Percentiles rank a stretch among this genome's conserved stretches.
phyloP scores from a whole-genome alignment of 2,113 vertebrate species.

The Heloderma charlesbogerti region DNA sequence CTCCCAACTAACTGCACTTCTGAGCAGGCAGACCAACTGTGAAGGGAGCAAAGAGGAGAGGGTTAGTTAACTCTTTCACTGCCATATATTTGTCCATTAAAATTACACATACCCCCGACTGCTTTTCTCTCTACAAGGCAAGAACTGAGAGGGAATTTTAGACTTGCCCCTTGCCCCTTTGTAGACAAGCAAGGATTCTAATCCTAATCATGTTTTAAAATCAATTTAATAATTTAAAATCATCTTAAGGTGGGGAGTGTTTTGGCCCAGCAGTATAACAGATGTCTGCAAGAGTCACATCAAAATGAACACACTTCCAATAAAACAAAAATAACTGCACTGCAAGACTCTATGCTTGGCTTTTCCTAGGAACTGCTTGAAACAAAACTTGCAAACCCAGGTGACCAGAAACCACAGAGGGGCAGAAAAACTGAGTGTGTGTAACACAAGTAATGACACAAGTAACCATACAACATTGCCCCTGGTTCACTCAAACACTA shows the following conservation, averaged over 20 bases:
- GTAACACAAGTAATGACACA: not conserved
- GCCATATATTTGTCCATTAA: not conserved
- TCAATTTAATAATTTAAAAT: not conserved
- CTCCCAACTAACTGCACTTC: not conserved
- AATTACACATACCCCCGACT: not conserved
- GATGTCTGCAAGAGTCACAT: not conserved
- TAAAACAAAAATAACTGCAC: not conserved
- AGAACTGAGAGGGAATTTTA: not conserved
- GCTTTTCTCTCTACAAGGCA: not conserved
- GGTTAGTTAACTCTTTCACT: not conserved
- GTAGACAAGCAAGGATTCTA: not conserved
- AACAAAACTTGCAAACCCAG: not conserved
- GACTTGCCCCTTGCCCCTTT: not conserved
- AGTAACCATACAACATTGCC: not conserved
- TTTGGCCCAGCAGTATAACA: not conserved
- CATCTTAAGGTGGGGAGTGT: not conserved
- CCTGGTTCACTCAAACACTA: not conserved
- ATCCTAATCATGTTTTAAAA: not conserved
- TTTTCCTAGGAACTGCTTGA: not conserved
- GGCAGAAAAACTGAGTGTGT: not conserved
- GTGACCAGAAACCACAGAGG: not conserved
- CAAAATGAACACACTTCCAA: not conserved
- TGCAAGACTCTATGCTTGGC: not conserved
- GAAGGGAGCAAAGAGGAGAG: not conserved
- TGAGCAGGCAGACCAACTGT: not conserved